phyloP scores from a whole-genome alignment of 2,797 vertebrate genomes.

The Petrocephalus sullivani region DNA sequence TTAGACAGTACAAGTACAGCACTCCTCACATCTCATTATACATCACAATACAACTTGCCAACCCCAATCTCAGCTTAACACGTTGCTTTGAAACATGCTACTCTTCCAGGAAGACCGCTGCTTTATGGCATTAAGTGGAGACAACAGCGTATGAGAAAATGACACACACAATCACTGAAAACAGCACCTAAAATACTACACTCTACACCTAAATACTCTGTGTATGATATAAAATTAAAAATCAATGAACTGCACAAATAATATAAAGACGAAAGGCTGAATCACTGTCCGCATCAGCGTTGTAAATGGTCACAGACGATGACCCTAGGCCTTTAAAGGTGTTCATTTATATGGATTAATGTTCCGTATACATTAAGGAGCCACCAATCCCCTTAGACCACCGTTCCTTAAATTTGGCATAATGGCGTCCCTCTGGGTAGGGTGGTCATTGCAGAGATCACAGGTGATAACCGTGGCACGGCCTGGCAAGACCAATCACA shows the following conservation, averaged over 20 bases:
- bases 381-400: background rate
- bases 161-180: slow-evolving; percentile 47
- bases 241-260: background rate
- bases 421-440: background rate
- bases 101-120: slow-evolving; percentile 41
- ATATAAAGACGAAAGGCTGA: background rate
- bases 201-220: slow-evolving; percentile 26
- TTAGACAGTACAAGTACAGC: background rate
- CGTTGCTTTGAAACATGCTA: background rate
- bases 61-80: background rate
- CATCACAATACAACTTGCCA: background rate
- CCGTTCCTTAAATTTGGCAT: background rate
- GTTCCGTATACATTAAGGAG: background rate
- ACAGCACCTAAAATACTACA: slow-evolving; percentile 45
- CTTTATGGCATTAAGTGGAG: slow-evolving; percentile 47
- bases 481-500: background rate
- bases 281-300: background rate
- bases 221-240: too few relatives aligned
- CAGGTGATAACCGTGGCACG: background rate
- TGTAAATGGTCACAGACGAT: background rate
- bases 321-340: background rate
- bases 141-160: slow-evolving; percentile 35
- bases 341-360: background rate
- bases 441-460: too few relatives aligned
- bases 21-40: background rate